Evolutionary conservation across 2,888 invertebrate genomes (phyloP), one percentile per base, ranked within the genome.

Genomic region (Caenorhabditis angaria): DNA sequence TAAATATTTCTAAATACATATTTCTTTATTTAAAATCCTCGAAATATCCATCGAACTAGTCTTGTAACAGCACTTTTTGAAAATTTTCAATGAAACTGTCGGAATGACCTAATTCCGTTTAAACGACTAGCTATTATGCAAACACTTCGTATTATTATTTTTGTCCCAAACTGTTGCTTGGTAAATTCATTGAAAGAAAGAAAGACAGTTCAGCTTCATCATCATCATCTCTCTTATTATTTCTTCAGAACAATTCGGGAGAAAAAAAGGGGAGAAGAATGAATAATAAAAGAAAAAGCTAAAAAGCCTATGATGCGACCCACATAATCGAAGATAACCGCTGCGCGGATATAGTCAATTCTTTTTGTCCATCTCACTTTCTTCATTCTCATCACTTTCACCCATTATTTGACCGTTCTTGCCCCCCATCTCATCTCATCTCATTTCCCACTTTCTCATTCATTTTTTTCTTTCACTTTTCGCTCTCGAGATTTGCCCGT

Each of bases 241-340:
- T 41, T 41, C 32, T 18, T 41, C 14, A 3, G 41, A 18, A 12
- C 18, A 3, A 12, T 18, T 41, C 41, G 18, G 10, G 6, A 12
- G 41, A 41, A 41, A 41, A 50, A n/a, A 10, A 10, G 35, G 35
- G 35, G 35, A 35, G 35, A 14, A 35, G 35, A 14, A 14, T 10
- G 35, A 35, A 35, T 6, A 6, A 35, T 35, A 50, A 20, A 22
- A 50, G 50, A 50, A 50, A 24, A 50, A 20, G 50, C 50, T 22
- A 50, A 20, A n/a, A 50, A 50, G 10, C 41, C 41, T 20, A 50
- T n/a, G 35, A 47, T 58, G 62, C 71, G 71, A 71, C 71, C 71
- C 71, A 71, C 60, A 66, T 71, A 63, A 71, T 62, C 55, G 57
- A 50, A 65, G 70, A 71, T 71, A 71, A 63, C 66, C 71, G 41